Conservation (phyloP, 2,113 vertebrate species). For the Murina feae region DNA sequence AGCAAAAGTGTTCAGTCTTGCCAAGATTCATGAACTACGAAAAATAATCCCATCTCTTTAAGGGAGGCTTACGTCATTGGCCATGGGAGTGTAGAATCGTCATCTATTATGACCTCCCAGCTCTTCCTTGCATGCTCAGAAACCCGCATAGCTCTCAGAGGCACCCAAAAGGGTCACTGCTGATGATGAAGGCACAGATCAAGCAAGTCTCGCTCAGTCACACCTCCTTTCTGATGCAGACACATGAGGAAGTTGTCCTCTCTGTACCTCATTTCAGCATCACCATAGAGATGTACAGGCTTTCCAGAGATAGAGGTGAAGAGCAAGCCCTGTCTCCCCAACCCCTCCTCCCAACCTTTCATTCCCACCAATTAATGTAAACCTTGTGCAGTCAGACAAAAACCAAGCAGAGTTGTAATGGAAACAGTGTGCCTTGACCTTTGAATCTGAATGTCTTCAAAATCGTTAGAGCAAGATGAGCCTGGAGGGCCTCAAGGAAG, state of each 20-base stretch:
- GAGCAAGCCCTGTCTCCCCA: not conserved
- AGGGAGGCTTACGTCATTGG: not conserved
- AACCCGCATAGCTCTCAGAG: not conserved
- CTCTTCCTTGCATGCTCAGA: not conserved
- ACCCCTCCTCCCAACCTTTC: too few relatives aligned
- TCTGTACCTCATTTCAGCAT: not conserved
- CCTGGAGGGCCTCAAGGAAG: not conserved
- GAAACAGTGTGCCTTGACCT: not conserved
- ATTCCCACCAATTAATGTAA: not conserved
- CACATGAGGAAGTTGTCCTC: not conserved
- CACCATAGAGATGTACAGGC: not conserved
- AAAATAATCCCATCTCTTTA: not conserved
- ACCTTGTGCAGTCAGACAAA: not conserved
- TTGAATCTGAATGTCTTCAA: not conserved
- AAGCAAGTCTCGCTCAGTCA: too few relatives aligned
- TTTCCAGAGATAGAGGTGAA: not conserved
- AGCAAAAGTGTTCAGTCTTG: not conserved
- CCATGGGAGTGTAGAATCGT: fast-evolving
- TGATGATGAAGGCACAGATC: not conserved
- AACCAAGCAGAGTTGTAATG: not conserved
- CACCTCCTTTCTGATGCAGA: not conserved
- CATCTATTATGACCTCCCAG: not conserved
- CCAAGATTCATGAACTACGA: not conserved
- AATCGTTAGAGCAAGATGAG: not conserved
- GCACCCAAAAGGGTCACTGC: not conserved